These are phyloP conservation scores for Acleris holmiana DNA, from an alignment of 2,888 invertebrate genomes.

Conservation along the genomic window DNA sequence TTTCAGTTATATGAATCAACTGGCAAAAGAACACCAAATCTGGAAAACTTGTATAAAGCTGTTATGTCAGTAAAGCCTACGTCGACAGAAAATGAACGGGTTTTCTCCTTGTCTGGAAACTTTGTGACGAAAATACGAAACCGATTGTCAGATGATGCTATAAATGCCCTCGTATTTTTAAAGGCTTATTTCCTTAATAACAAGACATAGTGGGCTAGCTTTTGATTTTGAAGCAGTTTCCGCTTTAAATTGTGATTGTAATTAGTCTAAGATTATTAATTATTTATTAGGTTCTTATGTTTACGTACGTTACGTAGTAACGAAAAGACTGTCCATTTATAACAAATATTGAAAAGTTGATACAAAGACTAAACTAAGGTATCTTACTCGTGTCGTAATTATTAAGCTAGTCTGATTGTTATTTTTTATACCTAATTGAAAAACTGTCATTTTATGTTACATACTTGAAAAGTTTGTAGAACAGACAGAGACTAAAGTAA, in stretches of 20 bases:
- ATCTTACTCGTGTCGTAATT: not conserved
- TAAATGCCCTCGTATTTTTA: constrained; percentile 1
- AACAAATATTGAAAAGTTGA: constrained; percentile 1
- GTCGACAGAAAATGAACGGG: no score
- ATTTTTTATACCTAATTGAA: constrained; percentile 13
- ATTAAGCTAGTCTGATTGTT: not conserved
- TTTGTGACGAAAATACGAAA: no score
- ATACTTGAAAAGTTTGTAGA: constrained; percentile 10
- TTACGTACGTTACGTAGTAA: not conserved
- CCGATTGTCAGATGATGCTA: no score
- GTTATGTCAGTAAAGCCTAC: no score
- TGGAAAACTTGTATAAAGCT: constrained; percentile 1
- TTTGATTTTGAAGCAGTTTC: constrained; percentile 10
- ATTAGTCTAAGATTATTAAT: not conserved
- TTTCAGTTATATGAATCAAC: constrained; percentile 5
- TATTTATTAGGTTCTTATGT: constrained; percentile 12
- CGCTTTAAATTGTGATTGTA: constrained; percentile 16
- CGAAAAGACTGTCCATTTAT: not conserved
- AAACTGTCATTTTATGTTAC: constrained; percentile 12
- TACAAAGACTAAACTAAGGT: not conserved
- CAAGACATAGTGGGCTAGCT: constrained; percentile 19
- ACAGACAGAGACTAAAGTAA: constrained; percentile 15
- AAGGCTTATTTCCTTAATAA: constrained; percentile 16
- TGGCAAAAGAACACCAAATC: constrained; percentile 5
- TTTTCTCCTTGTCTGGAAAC: no score